phyloP scores from a whole-genome alignment of 2,797 vertebrate genomes.

The Labroides dimidiatus region DNA sequence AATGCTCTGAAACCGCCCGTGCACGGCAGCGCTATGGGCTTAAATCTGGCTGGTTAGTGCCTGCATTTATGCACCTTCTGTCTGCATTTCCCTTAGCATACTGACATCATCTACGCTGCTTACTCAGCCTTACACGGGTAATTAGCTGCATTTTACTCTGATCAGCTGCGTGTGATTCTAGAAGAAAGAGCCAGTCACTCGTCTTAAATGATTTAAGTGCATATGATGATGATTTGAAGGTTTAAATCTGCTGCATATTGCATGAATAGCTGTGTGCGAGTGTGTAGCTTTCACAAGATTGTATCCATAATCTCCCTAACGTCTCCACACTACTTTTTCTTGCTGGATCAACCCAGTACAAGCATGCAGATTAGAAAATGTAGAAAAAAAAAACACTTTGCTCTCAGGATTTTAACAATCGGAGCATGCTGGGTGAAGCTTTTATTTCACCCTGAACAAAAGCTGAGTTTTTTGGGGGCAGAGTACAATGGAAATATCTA shows the following conservation, averaged over 20 bases:
- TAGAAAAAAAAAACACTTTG: conserved; percentile 33
- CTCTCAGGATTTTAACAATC: conserved; percentile 53
- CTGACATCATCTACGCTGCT: conserved; percentile 64
- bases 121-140: conserved; percentile 74
- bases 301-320: conserved; percentile 39
- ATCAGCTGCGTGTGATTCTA: conserved; percentile 60
- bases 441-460: conserved; percentile 60
- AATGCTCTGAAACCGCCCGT: conserved; percentile 58
- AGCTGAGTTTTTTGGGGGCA: conserved; percentile 35
- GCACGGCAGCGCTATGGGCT: conserved; percentile 62
- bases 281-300: conserved; percentile 31
- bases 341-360: conserved; percentile 36
- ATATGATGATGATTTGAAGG: conserved; percentile 44
- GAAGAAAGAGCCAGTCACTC: conserved; percentile 30
- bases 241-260: conserved; percentile 55
- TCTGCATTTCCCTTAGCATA: conserved; percentile 65
- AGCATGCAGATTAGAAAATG: conserved; percentile 58
- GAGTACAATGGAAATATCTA: conserved; percentile 41
- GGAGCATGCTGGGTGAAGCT: conserved; percentile 34
- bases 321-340: conserved; percentile 24
- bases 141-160: conserved; percentile 71
- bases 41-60: conserved; percentile 74
- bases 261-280: conserved; percentile 4
- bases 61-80: conserved; percentile 77
- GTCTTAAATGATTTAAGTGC: conserved; percentile 50